Evolutionary conservation across 2,888 invertebrate genomes (phyloP), one percentile per base, ranked within the genome.

Genomic region (Andrena praecox): DNA sequence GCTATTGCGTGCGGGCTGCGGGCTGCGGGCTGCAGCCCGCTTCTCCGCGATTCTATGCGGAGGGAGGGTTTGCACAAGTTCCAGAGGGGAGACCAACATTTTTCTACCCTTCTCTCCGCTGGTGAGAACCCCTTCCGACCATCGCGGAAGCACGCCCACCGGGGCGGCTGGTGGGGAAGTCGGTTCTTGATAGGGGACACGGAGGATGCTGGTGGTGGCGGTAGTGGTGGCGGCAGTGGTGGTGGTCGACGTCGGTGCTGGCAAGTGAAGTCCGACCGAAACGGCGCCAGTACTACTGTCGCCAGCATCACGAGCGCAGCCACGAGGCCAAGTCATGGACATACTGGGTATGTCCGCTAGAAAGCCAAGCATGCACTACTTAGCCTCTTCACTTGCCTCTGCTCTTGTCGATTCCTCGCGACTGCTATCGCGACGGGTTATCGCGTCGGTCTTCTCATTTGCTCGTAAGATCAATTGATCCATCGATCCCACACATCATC

Each of bases 221-320:
- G 69, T 66, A 77, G 75, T 69, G 86, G 84, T 84, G 85, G 80
- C 70, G 77, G 83, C 63, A 72, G 84, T 77, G 82, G 84, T 80
- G 80, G 88, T 63, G 78, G 78, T 70, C 72, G 84, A 75, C 62
- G 83, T 78, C 77, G 77, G 80, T 77, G 86, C 90, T 91, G 91
- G 91, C 89, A 89, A 90, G 89, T 88, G 87, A 91, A 91, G 93
- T 93, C 93, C 89, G 93, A 92, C 91, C 92, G 93, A 91, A 91
- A 91, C 92, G 90, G 91, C 92, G 93, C 91, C 93, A 93, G 93
- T 93, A 93, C 93, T 91, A 93, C 93, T 93, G 93, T 92, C 93
- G 93, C 92, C 93, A 93, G 91, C 93, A 92, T 89, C 92, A 92
- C 91, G 93, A 93, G 91, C 92, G 92, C 93, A 92, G 91, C 91